phyloP scores from a whole-genome alignment of 2,113 vertebrate genomes.

The Callospermophilus lateralis region DNA sequence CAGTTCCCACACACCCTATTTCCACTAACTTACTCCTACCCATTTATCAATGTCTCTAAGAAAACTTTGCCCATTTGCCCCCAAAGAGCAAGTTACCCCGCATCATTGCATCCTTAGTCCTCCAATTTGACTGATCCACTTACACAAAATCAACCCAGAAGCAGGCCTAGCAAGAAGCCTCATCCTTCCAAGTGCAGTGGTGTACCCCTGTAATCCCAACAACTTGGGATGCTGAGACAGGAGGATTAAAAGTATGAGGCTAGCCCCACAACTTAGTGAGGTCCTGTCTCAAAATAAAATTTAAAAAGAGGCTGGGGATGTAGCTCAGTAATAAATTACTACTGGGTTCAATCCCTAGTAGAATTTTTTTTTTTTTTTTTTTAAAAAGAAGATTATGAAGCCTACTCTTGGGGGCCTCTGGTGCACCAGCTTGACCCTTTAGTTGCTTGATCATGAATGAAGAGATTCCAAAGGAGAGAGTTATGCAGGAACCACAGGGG shows the following conservation, averaged over 20 bases:
- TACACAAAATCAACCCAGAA: not conserved
- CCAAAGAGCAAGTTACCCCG: not conserved
- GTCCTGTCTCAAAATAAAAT: no score
- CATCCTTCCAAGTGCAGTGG: no score
- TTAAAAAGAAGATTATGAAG: no score
- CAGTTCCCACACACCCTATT: not conserved
- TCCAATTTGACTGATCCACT: not conserved
- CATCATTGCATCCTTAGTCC: not conserved
- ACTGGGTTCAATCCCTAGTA: no score
- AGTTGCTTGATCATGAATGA: not conserved
- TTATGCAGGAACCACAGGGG: fast-evolving
- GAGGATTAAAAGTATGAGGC: no score
- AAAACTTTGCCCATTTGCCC: not conserved
- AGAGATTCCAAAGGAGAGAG: not conserved
- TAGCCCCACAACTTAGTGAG: no score
- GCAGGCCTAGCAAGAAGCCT: not conserved
- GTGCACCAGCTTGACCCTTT: not conserved
- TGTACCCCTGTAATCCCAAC: no score
- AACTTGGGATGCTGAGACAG: no score
- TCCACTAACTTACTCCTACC: not conserved
- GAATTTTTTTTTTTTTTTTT: no score
- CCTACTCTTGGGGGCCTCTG: not conserved
- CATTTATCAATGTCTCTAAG: not conserved
- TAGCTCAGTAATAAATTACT: no score
- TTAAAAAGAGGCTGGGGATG: no score